Evolutionary conservation across 2,797 vertebrate species (phyloP), one percentile per base, ranked within the genome.

Genomic region (Helarctos malayanus): DNA sequence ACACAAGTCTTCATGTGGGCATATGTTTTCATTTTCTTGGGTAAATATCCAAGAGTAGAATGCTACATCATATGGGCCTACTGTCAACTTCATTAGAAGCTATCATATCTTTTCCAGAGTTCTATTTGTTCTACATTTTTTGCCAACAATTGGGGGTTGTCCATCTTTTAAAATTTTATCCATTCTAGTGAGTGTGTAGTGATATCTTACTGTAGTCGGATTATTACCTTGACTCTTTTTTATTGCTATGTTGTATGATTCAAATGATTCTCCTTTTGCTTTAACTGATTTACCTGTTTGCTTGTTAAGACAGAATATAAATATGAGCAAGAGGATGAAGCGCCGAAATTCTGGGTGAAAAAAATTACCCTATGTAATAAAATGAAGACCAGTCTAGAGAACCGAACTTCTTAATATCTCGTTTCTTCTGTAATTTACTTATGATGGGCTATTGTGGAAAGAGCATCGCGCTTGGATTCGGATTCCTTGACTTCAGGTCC

Each of bases 361-460:
- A 90, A 92, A 87, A 65, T 89, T 57, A 95, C 35, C n/a, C 14
- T 21, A 68, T 47, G 56, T 83, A 61, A 18, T 75, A 84, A 94
- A 93, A 80, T 75, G 38, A 85, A 65, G 11, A 32, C 13, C 8
- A 80, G 32, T 32, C 4, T 8, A 54, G 54, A 86, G 21, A 84
- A 41, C 41, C 54, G 59, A 56, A 78, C 35, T 69, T 89, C 54
- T 9, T 89, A 71, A 29, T 23, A 49, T 45, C 63, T 75, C 75
- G 4, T 52, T 81, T 6, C 49, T 56, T 84, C 45, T 68, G 15
- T 35, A 29, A 65, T 18, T 80, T 56, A 85, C 11, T 49, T 56
- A 73, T 6, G 18, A 45, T 2, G 4, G 49, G 25, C 7, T 86
- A 9, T 3, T 7, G 10, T 41, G 45, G 23, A 79, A 75, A 52